These are phyloP conservation scores for Trogon melanurus DNA, from an alignment of 2,113 vertebrate species.

Conservation along the genomic window DNA sequence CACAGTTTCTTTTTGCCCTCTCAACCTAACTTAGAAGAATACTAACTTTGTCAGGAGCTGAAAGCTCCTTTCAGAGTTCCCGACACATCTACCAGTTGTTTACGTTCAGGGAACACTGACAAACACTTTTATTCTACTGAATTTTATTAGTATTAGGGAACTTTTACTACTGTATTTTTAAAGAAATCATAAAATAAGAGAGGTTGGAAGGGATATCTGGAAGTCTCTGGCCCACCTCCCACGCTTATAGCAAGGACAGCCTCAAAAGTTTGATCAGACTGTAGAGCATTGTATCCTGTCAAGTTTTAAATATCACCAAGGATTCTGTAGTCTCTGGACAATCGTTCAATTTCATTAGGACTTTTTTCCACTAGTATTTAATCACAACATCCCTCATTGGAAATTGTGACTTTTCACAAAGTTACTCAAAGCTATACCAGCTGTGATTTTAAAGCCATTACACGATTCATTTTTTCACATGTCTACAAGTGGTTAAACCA, in stretches of 20 bases:
- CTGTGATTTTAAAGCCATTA: background rate
- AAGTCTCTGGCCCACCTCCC: background rate
- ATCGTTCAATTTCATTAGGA: background rate
- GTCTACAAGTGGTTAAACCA: background rate
- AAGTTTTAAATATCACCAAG: background rate
- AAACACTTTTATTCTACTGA: background rate
- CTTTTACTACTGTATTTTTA: background rate
- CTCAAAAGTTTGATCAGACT: background rate
- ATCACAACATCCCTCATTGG: background rate
- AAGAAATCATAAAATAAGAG: background rate
- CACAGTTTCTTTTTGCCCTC: background rate
- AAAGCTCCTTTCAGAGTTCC: background rate
- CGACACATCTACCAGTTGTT: background rate
- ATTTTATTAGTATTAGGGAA: background rate
- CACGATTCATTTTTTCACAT: background rate
- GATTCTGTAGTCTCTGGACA: background rate
- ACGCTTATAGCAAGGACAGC: background rate
- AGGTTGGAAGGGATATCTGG: background rate
- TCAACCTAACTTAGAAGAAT: background rate
- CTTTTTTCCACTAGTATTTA: background rate
- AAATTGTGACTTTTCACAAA: background rate
- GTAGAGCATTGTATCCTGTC: background rate
- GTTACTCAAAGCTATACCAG: background rate
- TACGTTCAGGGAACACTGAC: background rate
- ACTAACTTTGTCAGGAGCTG: background rate